Evolutionary conservation across 1,140 invertebrate species (phyloP).

Genomic region (Plutomurus gul): DNA sequence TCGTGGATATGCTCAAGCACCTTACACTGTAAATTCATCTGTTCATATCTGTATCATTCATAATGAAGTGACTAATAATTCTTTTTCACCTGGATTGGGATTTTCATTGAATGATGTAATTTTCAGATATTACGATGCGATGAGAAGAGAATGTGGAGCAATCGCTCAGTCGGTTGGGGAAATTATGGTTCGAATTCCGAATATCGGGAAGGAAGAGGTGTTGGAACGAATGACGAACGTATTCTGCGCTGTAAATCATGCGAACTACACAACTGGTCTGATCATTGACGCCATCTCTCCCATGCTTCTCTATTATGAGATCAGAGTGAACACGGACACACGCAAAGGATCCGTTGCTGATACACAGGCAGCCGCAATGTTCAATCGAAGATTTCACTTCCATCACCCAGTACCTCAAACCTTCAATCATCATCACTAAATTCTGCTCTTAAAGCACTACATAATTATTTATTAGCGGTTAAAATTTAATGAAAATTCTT

Average conservation of each 20-base stretch:
- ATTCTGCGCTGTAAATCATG: not conserved
- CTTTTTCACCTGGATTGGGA: too few species aligned
- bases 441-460: too few species aligned
- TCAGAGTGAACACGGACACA: not conserved
- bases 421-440: too few species aligned
- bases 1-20: not conserved
- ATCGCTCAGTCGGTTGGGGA: not conserved
- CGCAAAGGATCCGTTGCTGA: too few species aligned
- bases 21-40: not conserved
- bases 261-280: not conserved
- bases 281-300: not conserved
- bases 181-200: not conserved
- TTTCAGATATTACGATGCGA: not conserved
- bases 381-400: too few species aligned
- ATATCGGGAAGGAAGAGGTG: not conserved
- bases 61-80: too few species aligned
- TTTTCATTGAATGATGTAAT: too few species aligned
- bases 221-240: not conserved
- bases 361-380: too few species aligned
- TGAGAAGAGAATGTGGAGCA: not conserved
- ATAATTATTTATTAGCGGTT: too few species aligned
- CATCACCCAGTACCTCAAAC: too few species aligned
- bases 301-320: not conserved
- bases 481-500: too few species aligned
- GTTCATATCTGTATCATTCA: not conserved